These are phyloP conservation scores for Diadema setosum DNA, from an alignment of 35 echinoderm and acorn worm genomes.

Conservation along the genomic window DNA sequence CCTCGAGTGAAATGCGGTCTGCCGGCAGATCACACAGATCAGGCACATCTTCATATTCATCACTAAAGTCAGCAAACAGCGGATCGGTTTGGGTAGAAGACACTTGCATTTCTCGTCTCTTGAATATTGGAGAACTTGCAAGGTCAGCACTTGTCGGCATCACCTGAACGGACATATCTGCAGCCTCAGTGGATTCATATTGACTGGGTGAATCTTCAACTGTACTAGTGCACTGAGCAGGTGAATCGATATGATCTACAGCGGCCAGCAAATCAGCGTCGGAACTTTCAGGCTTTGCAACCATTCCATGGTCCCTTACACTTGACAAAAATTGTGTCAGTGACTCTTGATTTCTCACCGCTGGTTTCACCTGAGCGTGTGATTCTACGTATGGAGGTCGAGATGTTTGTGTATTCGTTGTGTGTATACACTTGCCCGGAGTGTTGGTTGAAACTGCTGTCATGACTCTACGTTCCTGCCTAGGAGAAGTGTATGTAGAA, in stretches of 20 bases:
- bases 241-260: background rate
- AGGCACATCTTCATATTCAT: background rate
- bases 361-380: background rate
- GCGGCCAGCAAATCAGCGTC: constrained; percentile 5
- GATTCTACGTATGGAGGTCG: background rate
- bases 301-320: background rate
- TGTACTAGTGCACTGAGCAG: constrained; percentile 6
- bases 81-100: constrained; percentile 31
- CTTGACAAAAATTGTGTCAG: background rate
- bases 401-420: background rate
- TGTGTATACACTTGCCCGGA: background rate
- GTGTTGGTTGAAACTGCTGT: background rate
- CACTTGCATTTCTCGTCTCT: background rate
- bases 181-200: constrained; percentile 9
- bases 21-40: background rate
- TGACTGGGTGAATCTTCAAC: constrained; percentile 15
- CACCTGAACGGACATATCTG: constrained; percentile 48
- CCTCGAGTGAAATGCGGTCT: background rate
- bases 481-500: background rate
- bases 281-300: background rate
- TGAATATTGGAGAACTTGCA: constrained; percentile 41
- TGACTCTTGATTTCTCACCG: background rate
- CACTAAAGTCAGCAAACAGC: background rate
- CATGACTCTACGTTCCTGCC: background rate
- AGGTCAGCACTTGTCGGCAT: constrained; percentile 33